These are phyloP conservation scores for Enteromius radiatus DNA, from an alignment of 2,797 vertebrate species.

Conservation along the genomic window DNA sequence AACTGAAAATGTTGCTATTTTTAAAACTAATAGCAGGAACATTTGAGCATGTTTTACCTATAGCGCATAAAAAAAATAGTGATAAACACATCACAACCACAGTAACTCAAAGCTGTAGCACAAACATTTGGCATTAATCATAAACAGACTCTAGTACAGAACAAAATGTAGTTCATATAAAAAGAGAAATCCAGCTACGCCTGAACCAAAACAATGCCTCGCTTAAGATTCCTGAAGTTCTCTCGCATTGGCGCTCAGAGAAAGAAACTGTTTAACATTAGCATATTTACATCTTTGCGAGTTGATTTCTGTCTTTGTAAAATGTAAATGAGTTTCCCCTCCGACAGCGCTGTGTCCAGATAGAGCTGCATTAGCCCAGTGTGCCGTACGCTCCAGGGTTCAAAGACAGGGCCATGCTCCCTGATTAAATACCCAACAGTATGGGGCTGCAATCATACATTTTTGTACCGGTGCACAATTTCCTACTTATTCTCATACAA, in stretches of 20 bases:
- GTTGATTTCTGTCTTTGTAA: constrained; percentile 60
- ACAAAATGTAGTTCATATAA: background rate
- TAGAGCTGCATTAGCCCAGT: constrained; percentile 50
- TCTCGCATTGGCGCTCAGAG: constrained; percentile 7
- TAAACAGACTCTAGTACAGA: constrained; percentile 22
- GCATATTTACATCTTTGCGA: constrained; percentile 58
- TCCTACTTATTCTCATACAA: constrained; percentile 65
- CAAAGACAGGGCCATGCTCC: constrained; percentile 34
- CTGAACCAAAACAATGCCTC: constrained; percentile 12
- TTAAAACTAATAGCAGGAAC: background rate
- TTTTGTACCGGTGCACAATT: constrained; percentile 67
- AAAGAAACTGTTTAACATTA: constrained; percentile 53
- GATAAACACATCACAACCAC: background rate
- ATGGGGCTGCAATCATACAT: constrained; percentile 50
- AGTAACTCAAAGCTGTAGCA: background rate
- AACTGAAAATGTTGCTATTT: too few species aligned
- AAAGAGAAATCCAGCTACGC: background rate
- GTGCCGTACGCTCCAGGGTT: constrained; percentile 50
- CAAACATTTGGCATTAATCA: constrained; percentile 27
- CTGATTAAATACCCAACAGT: constrained; percentile 61
- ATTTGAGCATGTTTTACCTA: background rate
- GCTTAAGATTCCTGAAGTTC: constrained; percentile 14
- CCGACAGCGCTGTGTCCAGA: constrained; percentile 53
- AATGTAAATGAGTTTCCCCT: constrained; percentile 57
- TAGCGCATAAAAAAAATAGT: background rate